Percentiles rank a stretch among this genome's conserved stretches.
Conservation (phyloP, 2,797 vertebrate species). For the Oophaga sylvatica region DNA sequence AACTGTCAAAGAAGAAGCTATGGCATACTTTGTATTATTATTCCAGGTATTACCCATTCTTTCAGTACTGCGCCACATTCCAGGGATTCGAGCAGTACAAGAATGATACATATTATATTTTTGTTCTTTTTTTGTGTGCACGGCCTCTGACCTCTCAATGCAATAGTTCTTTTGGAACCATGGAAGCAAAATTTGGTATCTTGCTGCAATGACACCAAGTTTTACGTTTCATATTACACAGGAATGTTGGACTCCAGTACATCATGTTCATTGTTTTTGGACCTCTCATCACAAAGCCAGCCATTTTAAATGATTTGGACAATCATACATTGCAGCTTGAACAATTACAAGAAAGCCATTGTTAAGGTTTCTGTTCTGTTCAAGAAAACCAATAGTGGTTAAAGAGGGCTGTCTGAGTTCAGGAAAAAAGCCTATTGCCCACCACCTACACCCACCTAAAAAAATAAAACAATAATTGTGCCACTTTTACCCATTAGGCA, state of each 20-base stretch:
- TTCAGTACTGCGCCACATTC: constrained; percentile 12
- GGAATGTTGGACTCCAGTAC: not conserved
- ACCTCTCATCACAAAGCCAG: not conserved
- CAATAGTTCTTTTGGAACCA: not conserved
- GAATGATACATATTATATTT: not conserved
- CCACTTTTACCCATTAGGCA: not conserved
- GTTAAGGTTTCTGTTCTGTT: not conserved
- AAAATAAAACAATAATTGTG: not conserved
- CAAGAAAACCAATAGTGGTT: not conserved
- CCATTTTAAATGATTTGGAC: not conserved
- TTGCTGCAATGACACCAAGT: not conserved
- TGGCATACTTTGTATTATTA: not conserved
- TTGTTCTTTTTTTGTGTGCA: not conserved
- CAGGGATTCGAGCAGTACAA: not conserved
- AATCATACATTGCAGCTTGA: constrained; percentile 5
- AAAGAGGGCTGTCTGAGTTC: not conserved
- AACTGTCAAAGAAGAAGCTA: constrained; percentile 44
- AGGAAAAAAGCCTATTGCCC: not conserved
- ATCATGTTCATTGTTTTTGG: not conserved
- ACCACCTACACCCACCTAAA: too few relatives aligned
- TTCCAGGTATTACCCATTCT: not conserved
- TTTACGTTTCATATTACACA: not conserved
- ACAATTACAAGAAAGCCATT: not conserved
- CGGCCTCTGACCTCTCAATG: not conserved
- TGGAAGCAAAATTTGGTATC: not conserved